Evolutionary conservation across 2,797 vertebrate species (phyloP).

Genomic region (Lophura swinhoii): DNA sequence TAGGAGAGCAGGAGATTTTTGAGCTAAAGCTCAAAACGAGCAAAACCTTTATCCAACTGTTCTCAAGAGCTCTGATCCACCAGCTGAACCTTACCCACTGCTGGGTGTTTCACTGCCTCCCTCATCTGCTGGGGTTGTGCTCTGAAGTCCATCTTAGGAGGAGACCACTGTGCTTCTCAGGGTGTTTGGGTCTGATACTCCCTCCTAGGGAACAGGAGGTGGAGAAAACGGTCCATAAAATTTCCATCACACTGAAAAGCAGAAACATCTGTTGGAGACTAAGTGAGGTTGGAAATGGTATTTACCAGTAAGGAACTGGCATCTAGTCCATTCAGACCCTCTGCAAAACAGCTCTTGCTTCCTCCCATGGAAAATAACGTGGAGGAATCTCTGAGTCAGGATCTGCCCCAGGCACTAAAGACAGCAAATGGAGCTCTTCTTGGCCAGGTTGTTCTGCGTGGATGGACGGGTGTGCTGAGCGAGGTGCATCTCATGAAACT

Average conservation of each 20-base stretch:
- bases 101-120: background rate
- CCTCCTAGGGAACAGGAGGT: slow-evolving; percentile 36
- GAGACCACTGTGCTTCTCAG: slow-evolving; percentile 12
- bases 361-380: slow-evolving; percentile 57
- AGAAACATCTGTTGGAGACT: slow-evolving; percentile 70
- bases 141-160: background rate
- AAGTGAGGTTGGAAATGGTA: slow-evolving; percentile 50
- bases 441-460: background rate
- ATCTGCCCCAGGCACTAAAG: slow-evolving; percentile 53
- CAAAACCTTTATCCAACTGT: background rate
- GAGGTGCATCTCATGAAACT: slow-evolving; percentile 36
- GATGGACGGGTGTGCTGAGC: background rate
- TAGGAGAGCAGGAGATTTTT: background rate
- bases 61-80: background rate
- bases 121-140: background rate
- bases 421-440: background rate
- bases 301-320: slow-evolving; percentile 62
- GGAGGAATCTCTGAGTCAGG: slow-evolving; percentile 63
- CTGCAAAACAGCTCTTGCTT: slow-evolving; percentile 27
- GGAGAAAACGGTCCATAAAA: slow-evolving; percentile 67
- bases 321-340: slow-evolving; percentile 26
- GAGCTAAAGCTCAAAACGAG: background rate
- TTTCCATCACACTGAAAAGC: slow-evolving; percentile 66
- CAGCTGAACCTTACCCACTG: background rate
- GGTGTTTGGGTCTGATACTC: slow-evolving; percentile 13